phyloP scores from a whole-genome alignment of 2,797 vertebrate species.

The Cossypha dichroa region DNA sequence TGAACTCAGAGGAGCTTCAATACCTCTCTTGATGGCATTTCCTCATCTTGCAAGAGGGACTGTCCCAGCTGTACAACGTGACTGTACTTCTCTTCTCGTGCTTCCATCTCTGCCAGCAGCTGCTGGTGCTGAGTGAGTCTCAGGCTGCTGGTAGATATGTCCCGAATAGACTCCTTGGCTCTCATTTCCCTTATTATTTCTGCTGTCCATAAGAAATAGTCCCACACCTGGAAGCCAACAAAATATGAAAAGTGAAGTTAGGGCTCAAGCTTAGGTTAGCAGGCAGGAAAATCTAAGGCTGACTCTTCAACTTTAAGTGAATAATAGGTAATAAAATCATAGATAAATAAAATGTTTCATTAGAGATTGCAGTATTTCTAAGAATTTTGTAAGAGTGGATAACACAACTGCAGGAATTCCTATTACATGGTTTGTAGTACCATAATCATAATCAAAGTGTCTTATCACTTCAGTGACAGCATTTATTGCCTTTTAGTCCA shows the following conservation, averaged over 20 bases:
- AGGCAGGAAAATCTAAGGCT: not conserved
- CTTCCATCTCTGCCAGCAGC: constrained; percentile 84
- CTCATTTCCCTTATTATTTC: constrained; percentile 79
- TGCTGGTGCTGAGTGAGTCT: constrained; percentile 82
- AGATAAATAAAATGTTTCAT: not conserved
- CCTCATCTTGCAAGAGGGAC: constrained; percentile 71
- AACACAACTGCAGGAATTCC: not conserved
- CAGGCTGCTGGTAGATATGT: constrained; percentile 76
- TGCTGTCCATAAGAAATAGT: constrained; percentile 84
- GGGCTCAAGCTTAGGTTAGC: not conserved
- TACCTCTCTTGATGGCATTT: constrained; percentile 77
- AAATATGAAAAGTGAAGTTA: not conserved
- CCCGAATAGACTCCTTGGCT: constrained; percentile 80
- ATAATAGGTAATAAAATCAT: not conserved
- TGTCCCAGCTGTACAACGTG: constrained; percentile 77
- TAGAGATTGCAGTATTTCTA: not conserved
- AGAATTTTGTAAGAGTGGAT: not conserved
- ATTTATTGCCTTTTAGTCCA: not conserved
- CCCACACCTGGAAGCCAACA: constrained; percentile 75
- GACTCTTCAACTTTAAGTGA: not conserved
- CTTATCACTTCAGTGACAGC: not conserved
- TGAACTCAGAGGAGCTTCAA: not conserved
- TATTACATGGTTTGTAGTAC: not conserved
- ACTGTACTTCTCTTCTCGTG: constrained; percentile 76
- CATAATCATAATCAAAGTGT: not conserved